Conservation (phyloP, 2,888 invertebrate species). For the Oscheius sp. region DNA sequence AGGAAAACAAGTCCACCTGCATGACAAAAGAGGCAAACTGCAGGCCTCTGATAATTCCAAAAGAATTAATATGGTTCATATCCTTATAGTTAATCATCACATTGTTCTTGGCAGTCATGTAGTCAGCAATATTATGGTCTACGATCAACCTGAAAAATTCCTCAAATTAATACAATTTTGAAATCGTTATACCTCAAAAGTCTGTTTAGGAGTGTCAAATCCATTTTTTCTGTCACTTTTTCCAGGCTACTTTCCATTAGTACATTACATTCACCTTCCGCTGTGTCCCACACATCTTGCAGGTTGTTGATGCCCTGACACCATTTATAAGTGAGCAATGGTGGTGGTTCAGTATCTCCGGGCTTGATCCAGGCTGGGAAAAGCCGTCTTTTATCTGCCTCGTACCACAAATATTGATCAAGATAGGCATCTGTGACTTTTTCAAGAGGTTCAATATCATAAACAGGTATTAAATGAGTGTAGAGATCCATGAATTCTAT, state of each 20-base stretch:
- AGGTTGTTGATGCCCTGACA: slow-evolving; percentile 81
- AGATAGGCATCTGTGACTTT: slow-evolving; percentile 99
- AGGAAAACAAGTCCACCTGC: too few species aligned
- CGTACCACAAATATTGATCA: slow-evolving; percentile 97
- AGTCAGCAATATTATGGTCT: slow-evolving; percentile 99
- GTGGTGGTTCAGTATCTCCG: slow-evolving; percentile 94
- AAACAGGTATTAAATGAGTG: slow-evolving; percentile 97
- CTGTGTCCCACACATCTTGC: slow-evolving; percentile 98
- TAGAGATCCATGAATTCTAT: slow-evolving; percentile 99
- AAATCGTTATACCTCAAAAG: slow-evolving; percentile 83
- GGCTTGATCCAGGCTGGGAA: slow-evolving; percentile 99
- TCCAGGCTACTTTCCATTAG: slow-evolving; percentile 95
- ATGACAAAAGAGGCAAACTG: slow-evolving; percentile 99
- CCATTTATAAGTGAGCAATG: slow-evolving; percentile 89
- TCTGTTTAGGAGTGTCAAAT: slow-evolving; percentile 95
- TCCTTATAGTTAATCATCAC: slow-evolving; percentile 99
- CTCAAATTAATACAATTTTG: neutral
- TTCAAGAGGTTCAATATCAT: slow-evolving; percentile 98
- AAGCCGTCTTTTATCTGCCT: slow-evolving; percentile 92
- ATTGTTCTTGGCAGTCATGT: slow-evolving; percentile 99
- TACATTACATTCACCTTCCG: slow-evolving; percentile 98
- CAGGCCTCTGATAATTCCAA: slow-evolving; percentile 96
- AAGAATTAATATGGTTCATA: slow-evolving; percentile 99
- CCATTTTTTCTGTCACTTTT: slow-evolving; percentile 99
- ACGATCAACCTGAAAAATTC: slow-evolving; percentile 82